Conservation (phyloP, 2,888 invertebrate genomes). For the Melinaea menophilus region DNA sequence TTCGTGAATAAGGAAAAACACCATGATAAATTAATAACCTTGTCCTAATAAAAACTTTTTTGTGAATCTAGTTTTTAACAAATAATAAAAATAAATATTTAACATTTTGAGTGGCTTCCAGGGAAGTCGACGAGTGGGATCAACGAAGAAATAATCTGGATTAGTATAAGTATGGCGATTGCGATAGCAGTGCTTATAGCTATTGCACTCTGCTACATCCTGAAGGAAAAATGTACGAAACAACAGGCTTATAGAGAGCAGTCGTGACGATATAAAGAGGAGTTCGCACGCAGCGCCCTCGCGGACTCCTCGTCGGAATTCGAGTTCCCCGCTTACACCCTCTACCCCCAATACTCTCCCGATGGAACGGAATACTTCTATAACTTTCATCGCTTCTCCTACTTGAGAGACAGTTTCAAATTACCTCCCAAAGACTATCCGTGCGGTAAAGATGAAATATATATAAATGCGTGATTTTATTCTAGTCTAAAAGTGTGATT, state of each 20-base stretch:
- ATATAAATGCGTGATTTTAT: conserved; percentile 63
- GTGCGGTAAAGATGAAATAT: conserved; percentile 60
- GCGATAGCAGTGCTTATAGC: conserved; percentile 89
- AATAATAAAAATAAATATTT: not conserved
- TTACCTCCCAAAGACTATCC: conserved; percentile 67
- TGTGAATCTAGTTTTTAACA: not conserved
- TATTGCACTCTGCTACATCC: conserved; percentile 89
- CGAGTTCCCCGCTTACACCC: too few species aligned
- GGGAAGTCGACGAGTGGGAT: conserved; percentile 90
- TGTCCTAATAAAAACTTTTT: too few species aligned
- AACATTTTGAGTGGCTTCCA: conserved; percentile 49
- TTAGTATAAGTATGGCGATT: conserved; percentile 91
- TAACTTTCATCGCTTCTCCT: conserved; percentile 70
- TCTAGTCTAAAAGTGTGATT: not conserved
- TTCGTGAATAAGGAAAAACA: too few species aligned
- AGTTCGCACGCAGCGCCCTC: conserved; percentile 62
- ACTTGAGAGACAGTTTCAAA: conserved; percentile 63
- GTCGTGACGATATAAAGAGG: too few species aligned
- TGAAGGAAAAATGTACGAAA: conserved; percentile 39
- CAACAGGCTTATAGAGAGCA: too few species aligned
- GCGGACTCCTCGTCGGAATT: conserved; percentile 59
- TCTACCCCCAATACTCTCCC: conserved; percentile 46
- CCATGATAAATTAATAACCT: too few species aligned
- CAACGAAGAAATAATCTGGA: conserved; percentile 93
- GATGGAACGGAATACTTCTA: conserved; percentile 36